Conservation (phyloP, 2,113 vertebrate species). For the Oreochromis aureus region DNA sequence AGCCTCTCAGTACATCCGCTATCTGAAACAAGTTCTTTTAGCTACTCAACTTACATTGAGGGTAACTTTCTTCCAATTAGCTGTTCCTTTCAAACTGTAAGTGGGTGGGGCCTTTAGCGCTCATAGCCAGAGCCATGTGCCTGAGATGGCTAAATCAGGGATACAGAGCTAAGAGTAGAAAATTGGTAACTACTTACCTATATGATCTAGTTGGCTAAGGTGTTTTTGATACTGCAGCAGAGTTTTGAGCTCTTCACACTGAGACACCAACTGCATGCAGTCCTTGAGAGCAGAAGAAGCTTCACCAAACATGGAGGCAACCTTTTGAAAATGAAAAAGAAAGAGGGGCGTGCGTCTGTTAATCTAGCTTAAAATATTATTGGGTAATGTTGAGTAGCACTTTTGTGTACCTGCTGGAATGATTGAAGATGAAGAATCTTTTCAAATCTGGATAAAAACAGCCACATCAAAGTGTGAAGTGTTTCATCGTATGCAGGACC, state of each 20-base stretch:
- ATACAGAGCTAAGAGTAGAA: neutral
- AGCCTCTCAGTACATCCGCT: neutral
- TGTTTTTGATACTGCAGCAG: slow-evolving; percentile 45
- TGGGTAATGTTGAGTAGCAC: neutral
- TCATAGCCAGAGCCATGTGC: neutral
- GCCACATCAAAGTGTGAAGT: slow-evolving; percentile 63
- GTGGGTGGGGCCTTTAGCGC: neutral
- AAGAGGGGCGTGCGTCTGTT: neutral
- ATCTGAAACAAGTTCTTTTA: neutral
- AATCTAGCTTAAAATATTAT: neutral
- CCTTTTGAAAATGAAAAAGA: neutral
- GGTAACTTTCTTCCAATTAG: neutral
- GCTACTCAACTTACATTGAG: neutral
- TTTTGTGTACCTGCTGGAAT: slow-evolving; percentile 41
- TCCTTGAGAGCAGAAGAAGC: slow-evolving; percentile 31
- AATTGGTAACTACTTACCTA: neutral
- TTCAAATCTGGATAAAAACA: slow-evolving; percentile 73
- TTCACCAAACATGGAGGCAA: slow-evolving; percentile 21
- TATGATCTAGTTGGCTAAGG: neutral
- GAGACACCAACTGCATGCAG: slow-evolving; percentile 18
- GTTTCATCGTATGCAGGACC: slow-evolving; percentile 63
- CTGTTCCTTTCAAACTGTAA: neutral
- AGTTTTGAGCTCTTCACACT: slow-evolving; percentile 19
- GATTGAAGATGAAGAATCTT: slow-evolving; percentile 34
- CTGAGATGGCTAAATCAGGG: neutral